These are phyloP conservation scores for Halcyon chelicuti DNA, from an alignment of 2,797 vertebrate species.

Conservation along the genomic window DNA sequence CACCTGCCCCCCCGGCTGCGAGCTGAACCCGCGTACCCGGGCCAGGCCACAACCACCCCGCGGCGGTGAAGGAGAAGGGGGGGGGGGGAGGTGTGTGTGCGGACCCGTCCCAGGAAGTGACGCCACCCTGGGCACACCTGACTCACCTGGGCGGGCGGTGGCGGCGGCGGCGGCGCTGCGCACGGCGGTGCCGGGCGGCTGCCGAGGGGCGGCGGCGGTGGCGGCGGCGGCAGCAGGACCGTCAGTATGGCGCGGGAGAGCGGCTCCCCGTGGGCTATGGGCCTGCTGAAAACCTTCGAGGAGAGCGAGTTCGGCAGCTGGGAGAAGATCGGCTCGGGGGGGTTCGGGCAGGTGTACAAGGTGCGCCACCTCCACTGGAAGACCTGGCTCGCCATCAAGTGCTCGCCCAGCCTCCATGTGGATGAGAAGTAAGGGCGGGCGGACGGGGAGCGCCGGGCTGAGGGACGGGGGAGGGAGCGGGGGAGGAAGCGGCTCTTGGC, in stretches of 20 bases:
- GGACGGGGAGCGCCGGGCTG: too few relatives aligned
- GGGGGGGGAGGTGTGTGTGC: too few relatives aligned
- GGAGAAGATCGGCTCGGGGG: slow-evolving; percentile 97
- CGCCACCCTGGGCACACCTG: background rate
- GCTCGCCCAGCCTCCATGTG: slow-evolving; percentile 94
- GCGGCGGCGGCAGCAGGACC: too few relatives aligned
- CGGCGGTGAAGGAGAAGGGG: too few relatives aligned
- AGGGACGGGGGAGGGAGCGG: background rate
- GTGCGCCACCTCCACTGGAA: slow-evolving; percentile 97
- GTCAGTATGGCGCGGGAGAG: slow-evolving; percentile 86
- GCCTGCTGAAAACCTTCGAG: slow-evolving; percentile 91
- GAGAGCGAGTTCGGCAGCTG: slow-evolving; percentile 90
- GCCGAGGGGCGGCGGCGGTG: slow-evolving; percentile 20
- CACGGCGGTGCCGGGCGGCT: slow-evolving; percentile 78
- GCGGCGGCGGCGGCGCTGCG: slow-evolving; percentile 77
- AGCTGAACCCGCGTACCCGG: background rate
- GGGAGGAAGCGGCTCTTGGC: background rate
- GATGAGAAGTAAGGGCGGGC: slow-evolving; percentile 91
- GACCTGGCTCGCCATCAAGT: slow-evolving; percentile 98
- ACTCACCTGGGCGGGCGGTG: slow-evolving; percentile 45
- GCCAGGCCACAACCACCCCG: too few relatives aligned
- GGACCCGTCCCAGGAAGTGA: slow-evolving; percentile 45
- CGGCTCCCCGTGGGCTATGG: slow-evolving; percentile 85
- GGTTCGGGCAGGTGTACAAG: slow-evolving; percentile 98
- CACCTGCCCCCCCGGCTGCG: background rate